Base-by-base conservation (phyloP, 2,113 vertebrate species). In the Petromus typicus region DNA sequence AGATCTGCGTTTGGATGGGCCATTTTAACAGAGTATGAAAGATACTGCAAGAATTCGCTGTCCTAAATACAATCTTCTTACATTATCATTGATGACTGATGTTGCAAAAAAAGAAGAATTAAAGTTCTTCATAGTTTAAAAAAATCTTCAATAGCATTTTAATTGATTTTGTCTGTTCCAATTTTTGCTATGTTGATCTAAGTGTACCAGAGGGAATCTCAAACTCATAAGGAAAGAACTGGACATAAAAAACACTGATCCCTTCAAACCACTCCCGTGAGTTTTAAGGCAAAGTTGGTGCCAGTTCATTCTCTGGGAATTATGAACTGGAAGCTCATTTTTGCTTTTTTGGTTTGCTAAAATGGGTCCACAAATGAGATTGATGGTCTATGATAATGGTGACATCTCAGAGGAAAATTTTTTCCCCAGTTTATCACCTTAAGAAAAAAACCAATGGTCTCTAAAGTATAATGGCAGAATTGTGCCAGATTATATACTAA, bases 391-490 rank as follows among this genome's bases (percentile, higher is more conserved):
- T 54, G 14, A 27, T 37, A 87, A 80, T 51, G 18, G 32, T 59
- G 17, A 59, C 43, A 84, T 45, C 45, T 22, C 43, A 90, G 59
- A 67, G 61, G 57, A 85, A 91, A 91, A 27, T 17, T 3, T 69
- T 78, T 89, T 54, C 7, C 5, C 34, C 34, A 59, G 30, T n/a
- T 56, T 45, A 4, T 80, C 80, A 66, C 18, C 69, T 69, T 83
- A 57, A 93, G 80, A 95, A 93, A 87, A 83, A 94, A 69, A 1
- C 48, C 54, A 93, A 34, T 40, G 81, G 48, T 11, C 78, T 73
- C 43, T 92, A 73, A 75, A 48, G 27, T 90, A 64, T 78, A 78
- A 80, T 37, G 23, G 51, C 34, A 95, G 57, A 91, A 8, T 40
- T 75, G 84, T 93, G 22, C 54, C 54, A 95, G 73, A 75, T 83